These are phyloP conservation scores for Budorcas taxicolor DNA, from an alignment of 2,113 vertebrate genomes.

Conservation along the genomic window DNA sequence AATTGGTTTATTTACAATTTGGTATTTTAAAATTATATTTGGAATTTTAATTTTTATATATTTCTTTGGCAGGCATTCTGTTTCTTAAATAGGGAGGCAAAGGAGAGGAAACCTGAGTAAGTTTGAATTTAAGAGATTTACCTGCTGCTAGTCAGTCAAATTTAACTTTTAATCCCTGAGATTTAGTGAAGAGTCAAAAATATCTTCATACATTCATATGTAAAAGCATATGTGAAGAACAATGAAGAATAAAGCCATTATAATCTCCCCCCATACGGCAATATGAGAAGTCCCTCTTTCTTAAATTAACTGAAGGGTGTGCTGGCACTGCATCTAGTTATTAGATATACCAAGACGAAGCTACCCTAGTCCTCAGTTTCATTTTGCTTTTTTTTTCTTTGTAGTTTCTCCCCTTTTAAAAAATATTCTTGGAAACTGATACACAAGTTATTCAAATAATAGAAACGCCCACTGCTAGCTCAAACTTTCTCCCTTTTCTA, in stretches of 20 bases:
- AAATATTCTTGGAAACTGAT: neutral
- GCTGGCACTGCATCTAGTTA: neutral
- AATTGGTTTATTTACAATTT: constrained; percentile 67
- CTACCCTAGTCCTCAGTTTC: neutral
- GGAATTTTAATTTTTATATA: constrained; percentile 56
- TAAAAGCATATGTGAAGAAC: constrained; percentile 18
- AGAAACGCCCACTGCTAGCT: neutral
- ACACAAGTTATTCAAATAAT: neutral
- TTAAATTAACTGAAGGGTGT: neutral
- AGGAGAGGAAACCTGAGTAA: constrained; percentile 48
- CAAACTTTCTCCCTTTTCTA: neutral
- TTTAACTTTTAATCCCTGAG: constrained; percentile 63
- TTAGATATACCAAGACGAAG: neutral
- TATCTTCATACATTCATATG: constrained; percentile 41
- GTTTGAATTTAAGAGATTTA: constrained; percentile 46
- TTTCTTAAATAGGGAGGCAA: constrained; percentile 50
- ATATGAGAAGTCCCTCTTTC: neutral
- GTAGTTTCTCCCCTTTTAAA: neutral
- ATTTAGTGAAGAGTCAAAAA: constrained; percentile 38
- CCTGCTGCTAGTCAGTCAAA: constrained; percentile 25
- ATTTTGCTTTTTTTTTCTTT: neutral
- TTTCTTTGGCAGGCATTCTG: constrained; percentile 39
- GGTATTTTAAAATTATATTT: constrained; percentile 58
- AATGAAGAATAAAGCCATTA: neutral
- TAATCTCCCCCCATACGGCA: neutral